Base-by-base conservation (phyloP, 1,140 invertebrate genomes). In the Neodiprion lecontei region DNA sequence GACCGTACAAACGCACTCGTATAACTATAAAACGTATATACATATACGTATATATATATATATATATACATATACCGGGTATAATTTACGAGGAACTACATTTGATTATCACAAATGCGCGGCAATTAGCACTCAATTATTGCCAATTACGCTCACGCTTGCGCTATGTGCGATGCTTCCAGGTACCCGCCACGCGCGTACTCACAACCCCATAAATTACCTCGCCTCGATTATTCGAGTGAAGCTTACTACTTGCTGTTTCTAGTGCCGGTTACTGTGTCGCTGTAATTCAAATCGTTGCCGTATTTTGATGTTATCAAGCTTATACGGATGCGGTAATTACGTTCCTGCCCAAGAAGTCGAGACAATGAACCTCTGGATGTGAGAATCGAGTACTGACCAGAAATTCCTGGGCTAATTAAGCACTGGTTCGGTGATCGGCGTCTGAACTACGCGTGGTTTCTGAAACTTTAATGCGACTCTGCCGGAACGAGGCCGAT, bases 41-140 rank as follows among this genome's bases (percentile, higher is more conserved):
- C 17, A 21, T 21, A 21, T 21, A 21, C 17, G 17, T 21, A 21
- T 21, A 21, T 21, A 21, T 1, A 21, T 17, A 17, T 17, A 17
- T 21, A 21, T 1, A 40, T 40, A 40, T 40, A 40, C 28, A 40
- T 40, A 40, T 40, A 40, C 28, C 47, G 14, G 68, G 14, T 28
- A 75, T 78, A 77, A 79, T 77, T 79, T 74, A 77, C 76, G 74
- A 74, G 49, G 21, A 70, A 70, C 65, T 73, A 77, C 74, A 76
- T 74, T 74, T 68, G 50, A 69, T 72, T 79, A 78, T 74, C 70
- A 61, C 53, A 61, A 61, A 61, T 61, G 53, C 53, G 11, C 11
- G 11, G 53, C 53, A 61, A 61, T 61, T 61, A 61, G 53, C 9
- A 61, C 53, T 61, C 53, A 61, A 61, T 61, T 61, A 61, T 61